These are phyloP conservation scores for Hecatera dysodea DNA, from an alignment of 2,888 invertebrate species.

Conservation along the genomic window DNA sequence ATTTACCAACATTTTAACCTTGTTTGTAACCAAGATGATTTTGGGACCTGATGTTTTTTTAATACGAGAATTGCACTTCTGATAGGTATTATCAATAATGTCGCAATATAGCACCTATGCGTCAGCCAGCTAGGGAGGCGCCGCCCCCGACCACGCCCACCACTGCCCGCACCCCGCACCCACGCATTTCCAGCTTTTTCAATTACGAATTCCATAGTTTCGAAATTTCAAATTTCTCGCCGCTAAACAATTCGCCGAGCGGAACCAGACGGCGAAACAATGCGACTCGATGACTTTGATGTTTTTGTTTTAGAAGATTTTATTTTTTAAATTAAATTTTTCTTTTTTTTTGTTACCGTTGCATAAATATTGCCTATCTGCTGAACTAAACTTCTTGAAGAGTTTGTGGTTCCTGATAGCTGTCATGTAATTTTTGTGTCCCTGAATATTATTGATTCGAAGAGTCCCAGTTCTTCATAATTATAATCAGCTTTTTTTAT, in stretches of 20 bases:
- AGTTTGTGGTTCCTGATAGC: too few species aligned
- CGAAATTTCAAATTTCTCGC: conserved; percentile 81
- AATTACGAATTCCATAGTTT: conserved; percentile 81
- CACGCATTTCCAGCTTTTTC: conserved; percentile 74
- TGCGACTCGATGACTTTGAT: conserved; percentile 68
- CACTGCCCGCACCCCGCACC: conserved; percentile 73
- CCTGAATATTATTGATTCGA: not conserved
- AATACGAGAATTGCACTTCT: not conserved
- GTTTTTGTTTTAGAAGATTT: conserved; percentile 50
- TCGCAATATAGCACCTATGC: conserved; percentile 71
- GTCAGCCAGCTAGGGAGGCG: conserved; percentile 72
- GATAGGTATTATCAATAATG: conserved; percentile 53
- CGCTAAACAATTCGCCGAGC: conserved; percentile 76
- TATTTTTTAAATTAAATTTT: conserved; percentile 36
- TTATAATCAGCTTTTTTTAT: too few species aligned
- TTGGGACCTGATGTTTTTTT: not conserved
- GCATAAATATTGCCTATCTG: not conserved
- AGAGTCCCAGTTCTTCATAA: not conserved
- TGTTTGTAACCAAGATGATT: not conserved
- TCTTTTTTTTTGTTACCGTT: not conserved
- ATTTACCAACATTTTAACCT: too few species aligned
- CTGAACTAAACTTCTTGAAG: not conserved
- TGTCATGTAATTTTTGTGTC: not conserved
- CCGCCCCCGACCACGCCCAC: conserved; percentile 78
- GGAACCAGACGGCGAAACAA: conserved; percentile 73